phyloP scores from a whole-genome alignment of 2,888 invertebrate species.

The Fragum sueziense region DNA sequence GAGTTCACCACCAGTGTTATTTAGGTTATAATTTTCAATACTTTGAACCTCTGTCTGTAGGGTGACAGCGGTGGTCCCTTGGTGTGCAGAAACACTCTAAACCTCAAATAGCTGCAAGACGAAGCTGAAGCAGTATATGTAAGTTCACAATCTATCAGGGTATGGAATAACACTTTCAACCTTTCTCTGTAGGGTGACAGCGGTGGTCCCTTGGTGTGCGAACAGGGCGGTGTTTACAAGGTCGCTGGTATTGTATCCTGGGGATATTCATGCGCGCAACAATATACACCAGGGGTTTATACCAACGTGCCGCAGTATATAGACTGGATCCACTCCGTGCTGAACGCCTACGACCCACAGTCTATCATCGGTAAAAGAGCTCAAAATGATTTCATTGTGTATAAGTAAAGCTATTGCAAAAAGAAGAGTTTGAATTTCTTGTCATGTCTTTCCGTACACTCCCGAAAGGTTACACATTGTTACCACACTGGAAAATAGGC shows the following conservation, averaged over 20 bases:
- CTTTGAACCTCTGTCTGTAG: no score
- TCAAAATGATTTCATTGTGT: not conserved
- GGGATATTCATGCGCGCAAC: conserved; percentile 76
- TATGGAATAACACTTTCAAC: not conserved
- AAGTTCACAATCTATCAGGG: no score
- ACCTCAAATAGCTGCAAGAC: no score
- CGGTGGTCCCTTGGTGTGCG: conserved; percentile 78
- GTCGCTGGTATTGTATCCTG: conserved; percentile 77
- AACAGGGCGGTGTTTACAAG: conserved; percentile 66
- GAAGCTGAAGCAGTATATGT: no score
- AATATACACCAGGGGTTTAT: conserved; percentile 76
- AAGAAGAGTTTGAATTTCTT: no score
- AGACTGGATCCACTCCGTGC: conserved; percentile 72
- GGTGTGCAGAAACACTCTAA: no score
- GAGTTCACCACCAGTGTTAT: no score
- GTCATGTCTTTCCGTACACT: no score
- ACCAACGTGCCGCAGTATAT: conserved; percentile 70
- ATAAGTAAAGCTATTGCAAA: conserved; percentile 2
- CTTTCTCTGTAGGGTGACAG: conserved; percentile 74
- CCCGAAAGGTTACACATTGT: no score
- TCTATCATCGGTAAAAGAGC: conserved; percentile 22
- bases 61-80: no score
- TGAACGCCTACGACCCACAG: conserved; percentile 49
- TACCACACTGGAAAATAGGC: no score
- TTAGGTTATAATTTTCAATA: no score